These are phyloP conservation scores for Zhuqinia jingwanae DNA, from an alignment of 2,888 invertebrate species.

Conservation along the genomic window DNA sequence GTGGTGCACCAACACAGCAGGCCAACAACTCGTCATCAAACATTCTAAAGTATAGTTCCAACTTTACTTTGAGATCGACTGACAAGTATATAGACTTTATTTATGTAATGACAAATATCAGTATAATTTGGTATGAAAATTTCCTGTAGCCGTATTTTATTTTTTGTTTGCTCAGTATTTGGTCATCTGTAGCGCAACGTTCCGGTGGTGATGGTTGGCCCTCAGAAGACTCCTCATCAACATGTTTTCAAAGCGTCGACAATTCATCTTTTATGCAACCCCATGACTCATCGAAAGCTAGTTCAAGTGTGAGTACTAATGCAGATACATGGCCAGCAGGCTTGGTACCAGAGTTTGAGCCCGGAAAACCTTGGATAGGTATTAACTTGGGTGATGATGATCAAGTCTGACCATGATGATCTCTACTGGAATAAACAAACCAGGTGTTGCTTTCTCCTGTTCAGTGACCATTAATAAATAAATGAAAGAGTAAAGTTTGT, in stretches of 20 bases:
- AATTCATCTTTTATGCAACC: constrained; percentile 70
- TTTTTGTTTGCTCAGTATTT: constrained; percentile 73
- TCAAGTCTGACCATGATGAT: constrained; percentile 97
- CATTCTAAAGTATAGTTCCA: constrained; percentile 77
- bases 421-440: too few species aligned
- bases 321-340: constrained; percentile 72
- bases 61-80: constrained; percentile 78
- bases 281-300: constrained; percentile 74
- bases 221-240: constrained; percentile 72
- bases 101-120: too few species aligned
- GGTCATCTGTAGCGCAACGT: constrained; percentile 77
- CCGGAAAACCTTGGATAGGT: constrained; percentile 98
- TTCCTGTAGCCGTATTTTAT: background rate
- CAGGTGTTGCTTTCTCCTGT: too few species aligned
- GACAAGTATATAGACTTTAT: constrained; percentile 77
- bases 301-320: constrained; percentile 73
- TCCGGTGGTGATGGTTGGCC: constrained; percentile 78
- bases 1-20: constrained; percentile 93
- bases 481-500: too few species aligned
- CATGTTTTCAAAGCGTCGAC: constrained; percentile 71
- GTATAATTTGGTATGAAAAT: too few species aligned
- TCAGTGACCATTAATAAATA: too few species aligned
- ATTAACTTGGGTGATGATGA: constrained; percentile 91
- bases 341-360: constrained; percentile 95
- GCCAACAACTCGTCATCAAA: constrained; percentile 80